Conservation (phyloP, 2,888 invertebrate genomes). For the Athetis lepigone region DNA sequence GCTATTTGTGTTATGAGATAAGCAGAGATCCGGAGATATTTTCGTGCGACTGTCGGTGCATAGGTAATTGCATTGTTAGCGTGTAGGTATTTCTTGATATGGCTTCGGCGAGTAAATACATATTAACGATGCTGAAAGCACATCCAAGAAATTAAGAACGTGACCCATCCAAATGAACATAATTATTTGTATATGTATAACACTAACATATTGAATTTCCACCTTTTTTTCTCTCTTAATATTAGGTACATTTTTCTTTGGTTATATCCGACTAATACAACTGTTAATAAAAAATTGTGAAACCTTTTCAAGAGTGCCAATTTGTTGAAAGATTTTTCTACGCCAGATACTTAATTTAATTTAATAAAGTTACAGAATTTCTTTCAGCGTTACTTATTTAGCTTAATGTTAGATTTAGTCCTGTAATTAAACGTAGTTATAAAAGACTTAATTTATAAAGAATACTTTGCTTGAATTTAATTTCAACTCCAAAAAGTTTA, state of each 20-base stretch:
- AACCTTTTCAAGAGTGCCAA: neutral
- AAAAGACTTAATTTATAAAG: neutral
- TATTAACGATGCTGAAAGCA: slow-evolving; percentile 1
- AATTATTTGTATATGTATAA: neutral
- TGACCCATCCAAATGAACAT: neutral
- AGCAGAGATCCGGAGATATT: slow-evolving; percentile 17
- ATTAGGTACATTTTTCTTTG: neutral
- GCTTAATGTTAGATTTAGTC: slow-evolving; percentile 21
- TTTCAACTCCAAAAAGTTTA: slow-evolving; percentile 3
- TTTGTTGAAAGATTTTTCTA: slow-evolving; percentile 17
- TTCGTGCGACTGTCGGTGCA: neutral
- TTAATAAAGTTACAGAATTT: slow-evolving; percentile 13
- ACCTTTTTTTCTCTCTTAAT: neutral
- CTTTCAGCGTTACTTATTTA: slow-evolving; percentile 15
- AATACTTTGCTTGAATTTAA: slow-evolving; percentile 6
- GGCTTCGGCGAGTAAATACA: neutral
- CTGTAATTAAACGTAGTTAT: slow-evolving; percentile 11
- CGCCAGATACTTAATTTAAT: slow-evolving; percentile 2
- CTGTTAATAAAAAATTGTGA: neutral
- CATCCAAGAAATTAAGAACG: slow-evolving; percentile 11
- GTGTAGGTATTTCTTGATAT: neutral
- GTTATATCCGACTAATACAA: neutral
- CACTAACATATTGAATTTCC: neutral
- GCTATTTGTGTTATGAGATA: slow-evolving; percentile 5
- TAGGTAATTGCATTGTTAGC: slow-evolving; percentile 10